Evolutionary conservation across 2,888 invertebrate genomes (phyloP), one percentile per base, ranked within the genome.

Genomic region (Callosobruchus maculatus): DNA sequence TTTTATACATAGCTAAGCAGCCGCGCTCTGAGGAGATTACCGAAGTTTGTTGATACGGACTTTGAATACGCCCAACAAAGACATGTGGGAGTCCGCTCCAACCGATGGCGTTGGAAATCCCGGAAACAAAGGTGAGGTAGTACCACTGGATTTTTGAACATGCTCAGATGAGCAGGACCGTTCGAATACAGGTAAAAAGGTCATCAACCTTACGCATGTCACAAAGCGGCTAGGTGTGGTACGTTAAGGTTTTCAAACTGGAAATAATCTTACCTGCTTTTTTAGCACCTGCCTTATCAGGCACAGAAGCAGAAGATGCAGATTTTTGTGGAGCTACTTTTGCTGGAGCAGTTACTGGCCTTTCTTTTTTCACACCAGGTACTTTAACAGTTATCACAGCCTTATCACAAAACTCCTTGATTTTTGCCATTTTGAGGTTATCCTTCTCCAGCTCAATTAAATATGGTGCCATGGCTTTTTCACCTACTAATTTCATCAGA

Each of bases 371-470:
- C 80, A 92, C 91, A 0, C 89, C 88, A 0, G 91, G 86, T 20
- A 92, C 87, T 87, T 95, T 95, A 2, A 94, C 92, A 78, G 92
- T 89, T 74, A 97, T 94, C 72, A 96, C 95, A 66, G 97, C 97
- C 87, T 97, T 98, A 72, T 98, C 97, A 80, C 94, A 94, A 83
- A 92, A 95, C 85, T 99, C 99, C 86, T 96, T 97, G 70, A 99
- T 94, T 89, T 98, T 99, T 70, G 93, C 91, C 91, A 97, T 94
- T 88, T 98, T 99, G 31, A 97, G 88, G 68, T 92, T 91, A 85
- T 99, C 99, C 0, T 92, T 92, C 85, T 99, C 99, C 0, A 99
- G 87, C 85, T 98, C 98, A 0, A 92, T 92, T 22, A 98, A 90
- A 84, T 96, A 95, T 0, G 96, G 95, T 70, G 90, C 90, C 74